Percentiles rank a stretch among this genome's conserved stretches.
Evolutionary conservation across 1,140 invertebrate genomes (phyloP).

Genomic region (Leptonema lineaticorne): DNA sequence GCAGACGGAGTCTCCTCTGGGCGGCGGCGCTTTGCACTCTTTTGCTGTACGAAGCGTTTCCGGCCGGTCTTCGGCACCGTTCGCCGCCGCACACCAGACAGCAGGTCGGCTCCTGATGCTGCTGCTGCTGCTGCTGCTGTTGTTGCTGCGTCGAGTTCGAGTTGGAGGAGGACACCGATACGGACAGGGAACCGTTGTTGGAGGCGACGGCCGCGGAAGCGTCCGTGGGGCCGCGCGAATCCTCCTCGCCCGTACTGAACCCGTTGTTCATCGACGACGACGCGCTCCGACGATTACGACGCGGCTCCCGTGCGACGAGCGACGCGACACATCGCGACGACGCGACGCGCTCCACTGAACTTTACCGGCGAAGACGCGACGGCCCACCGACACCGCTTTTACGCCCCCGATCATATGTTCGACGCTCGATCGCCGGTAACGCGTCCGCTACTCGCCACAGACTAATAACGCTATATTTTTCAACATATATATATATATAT

Average conservation of each 20-base stretch:
- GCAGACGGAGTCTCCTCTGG: constrained; percentile 85
- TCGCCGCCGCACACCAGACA: constrained; percentile 82
- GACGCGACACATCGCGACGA: too few relatives aligned
- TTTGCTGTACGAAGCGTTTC: constrained; percentile 96
- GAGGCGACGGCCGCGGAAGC: neutral
- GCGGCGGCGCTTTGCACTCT: constrained; percentile 95
- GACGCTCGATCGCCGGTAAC: too few relatives aligned
- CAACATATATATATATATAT: too few relatives aligned
- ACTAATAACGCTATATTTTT: neutral
- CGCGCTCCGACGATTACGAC: constrained; percentile 24
- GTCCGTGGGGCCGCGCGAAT: constrained; percentile 16
- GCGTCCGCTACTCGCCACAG: neutral
- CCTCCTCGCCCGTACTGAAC: constrained; percentile 32
- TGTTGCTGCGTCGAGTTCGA: neutral
- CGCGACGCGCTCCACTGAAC: constrained; percentile 27
- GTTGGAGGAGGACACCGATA: neutral
- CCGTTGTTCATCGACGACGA: constrained; percentile 15
- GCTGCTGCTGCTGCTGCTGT: neutral
- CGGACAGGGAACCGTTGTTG: neutral
- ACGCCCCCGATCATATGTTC: neutral
- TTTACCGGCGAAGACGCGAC: too few relatives aligned
- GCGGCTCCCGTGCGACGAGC: constrained; percentile 22
- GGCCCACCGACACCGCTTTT: neutral
- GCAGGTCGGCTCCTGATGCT: constrained; percentile 56
- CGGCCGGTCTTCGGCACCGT: constrained; percentile 82